Percentiles rank a stretch among this genome's conserved stretches.
Evolutionary conservation across 2,888 invertebrate genomes (phyloP).

Genomic region (Nineta flava): DNA sequence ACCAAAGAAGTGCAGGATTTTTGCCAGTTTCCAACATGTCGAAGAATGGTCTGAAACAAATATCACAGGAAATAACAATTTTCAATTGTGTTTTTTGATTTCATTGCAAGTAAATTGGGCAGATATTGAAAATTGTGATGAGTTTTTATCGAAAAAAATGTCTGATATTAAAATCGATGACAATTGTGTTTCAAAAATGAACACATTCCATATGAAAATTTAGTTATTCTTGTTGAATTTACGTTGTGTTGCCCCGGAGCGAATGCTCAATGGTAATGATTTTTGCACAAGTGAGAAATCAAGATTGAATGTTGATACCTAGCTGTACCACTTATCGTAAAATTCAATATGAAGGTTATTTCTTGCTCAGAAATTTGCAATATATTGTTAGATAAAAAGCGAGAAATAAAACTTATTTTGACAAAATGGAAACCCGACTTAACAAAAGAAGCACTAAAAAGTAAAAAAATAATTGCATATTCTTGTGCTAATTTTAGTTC

Average conservation of each 20-base stretch:
- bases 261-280: slow-evolving; percentile 11
- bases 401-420: no score
- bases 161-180: no score
- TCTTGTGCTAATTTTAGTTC: no score
- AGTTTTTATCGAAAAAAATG: no score
- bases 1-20: slow-evolving; percentile 9
- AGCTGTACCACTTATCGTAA: slow-evolving; percentile 7
- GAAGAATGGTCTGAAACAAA: no score
- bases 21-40: slow-evolving; percentile 10
- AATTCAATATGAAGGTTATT: slow-evolving; percentile 9
- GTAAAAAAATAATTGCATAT: no score
- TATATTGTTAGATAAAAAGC: slow-evolving; percentile 7
- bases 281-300: slow-evolving; percentile 11
- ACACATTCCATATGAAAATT: slow-evolving; percentile 15
- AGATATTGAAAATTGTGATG: no score
- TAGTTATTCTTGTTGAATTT: slow-evolving; percentile 14
- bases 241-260: slow-evolving; percentile 14
- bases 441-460: no score
- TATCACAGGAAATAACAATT: no score
- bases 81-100: no score
- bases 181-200: slow-evolving; percentile 14
- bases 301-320: slow-evolving; percentile 9
- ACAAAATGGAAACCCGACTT: no score
- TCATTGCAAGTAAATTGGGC: no score
- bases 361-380: slow-evolving; percentile 8